Evolutionary conservation across 2,888 invertebrate genomes (phyloP).

Genomic region (Stenoptilia bipunctidactyla): DNA sequence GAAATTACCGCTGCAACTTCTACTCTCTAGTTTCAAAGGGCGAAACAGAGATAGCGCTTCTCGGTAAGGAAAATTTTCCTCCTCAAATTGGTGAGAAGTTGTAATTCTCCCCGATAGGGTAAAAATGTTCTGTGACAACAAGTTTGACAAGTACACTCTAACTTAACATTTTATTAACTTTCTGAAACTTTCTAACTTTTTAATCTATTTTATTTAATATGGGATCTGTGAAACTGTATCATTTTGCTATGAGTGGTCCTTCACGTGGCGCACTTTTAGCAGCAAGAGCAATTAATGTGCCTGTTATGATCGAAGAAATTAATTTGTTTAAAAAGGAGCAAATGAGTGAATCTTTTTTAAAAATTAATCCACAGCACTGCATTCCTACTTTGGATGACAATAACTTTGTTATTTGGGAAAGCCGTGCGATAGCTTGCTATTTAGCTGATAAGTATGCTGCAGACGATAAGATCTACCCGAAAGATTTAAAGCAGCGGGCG

Average conservation of each 20-base stretch:
- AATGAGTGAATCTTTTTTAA: slow-evolving; percentile 62
- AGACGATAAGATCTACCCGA: slow-evolving; percentile 73
- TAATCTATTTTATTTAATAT: no score
- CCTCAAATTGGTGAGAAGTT: no score
- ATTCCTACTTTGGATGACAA: slow-evolving; percentile 78
- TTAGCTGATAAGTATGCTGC: slow-evolving; percentile 73
- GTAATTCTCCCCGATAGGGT: no score
- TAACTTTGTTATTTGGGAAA: slow-evolving; percentile 77
- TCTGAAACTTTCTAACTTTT: no score
- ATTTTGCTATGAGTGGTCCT: slow-evolving; percentile 73
- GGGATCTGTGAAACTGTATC: slow-evolving; percentile 59
- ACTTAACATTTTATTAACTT: no score
- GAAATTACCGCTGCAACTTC: no score
- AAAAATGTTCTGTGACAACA: no score
- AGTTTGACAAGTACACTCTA: no score
- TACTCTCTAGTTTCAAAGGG: no score
- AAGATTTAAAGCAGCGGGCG: slow-evolving; percentile 67
- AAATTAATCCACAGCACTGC: slow-evolving; percentile 77
- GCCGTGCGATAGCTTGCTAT: slow-evolving; percentile 75
- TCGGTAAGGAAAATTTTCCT: no score
- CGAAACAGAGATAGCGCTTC: no score
- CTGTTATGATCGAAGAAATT: slow-evolving; percentile 56
- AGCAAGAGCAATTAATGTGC: slow-evolving; percentile 69
- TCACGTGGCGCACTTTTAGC: slow-evolving; percentile 73
- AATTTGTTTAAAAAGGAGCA: slow-evolving; percentile 73